Conservation (phyloP, 2,797 vertebrate genomes). For the Ambastaia sidthimunki region DNA sequence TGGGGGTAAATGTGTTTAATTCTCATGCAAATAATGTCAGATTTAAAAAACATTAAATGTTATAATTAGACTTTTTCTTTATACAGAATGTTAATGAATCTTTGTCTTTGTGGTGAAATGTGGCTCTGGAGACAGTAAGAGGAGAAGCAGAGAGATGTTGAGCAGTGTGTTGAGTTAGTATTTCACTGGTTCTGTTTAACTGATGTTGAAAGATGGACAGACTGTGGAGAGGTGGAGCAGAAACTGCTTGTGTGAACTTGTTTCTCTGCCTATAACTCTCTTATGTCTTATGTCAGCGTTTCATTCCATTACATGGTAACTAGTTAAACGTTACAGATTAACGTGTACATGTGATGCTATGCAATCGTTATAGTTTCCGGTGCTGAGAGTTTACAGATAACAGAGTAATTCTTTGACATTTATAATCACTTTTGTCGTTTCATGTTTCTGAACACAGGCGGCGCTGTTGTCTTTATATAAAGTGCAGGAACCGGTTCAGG, state of each 20-base stretch:
- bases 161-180: conserved; percentile 2
- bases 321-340: conserved; percentile 6
- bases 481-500: not conserved
- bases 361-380: not conserved
- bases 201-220: conserved; percentile 15
- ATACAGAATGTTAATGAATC: not conserved
- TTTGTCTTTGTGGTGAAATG: not conserved
- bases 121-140: not conserved
- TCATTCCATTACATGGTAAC: not conserved
- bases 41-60: no score
- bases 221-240: not conserved
- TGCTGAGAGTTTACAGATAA: not conserved
- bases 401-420: not conserved
- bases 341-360: not conserved
- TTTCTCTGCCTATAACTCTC: not conserved
- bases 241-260: conserved; percentile 5
- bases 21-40: no score
- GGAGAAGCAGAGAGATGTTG: not conserved
- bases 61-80: not conserved
- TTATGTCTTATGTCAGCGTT: not conserved
- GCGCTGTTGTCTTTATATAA: not conserved
- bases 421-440: not conserved
- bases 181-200: conserved; percentile 7
- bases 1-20: no score
- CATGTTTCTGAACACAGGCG: not conserved